Conservation (phyloP, 2,113 vertebrate genomes). For the Scolopax mira region DNA sequence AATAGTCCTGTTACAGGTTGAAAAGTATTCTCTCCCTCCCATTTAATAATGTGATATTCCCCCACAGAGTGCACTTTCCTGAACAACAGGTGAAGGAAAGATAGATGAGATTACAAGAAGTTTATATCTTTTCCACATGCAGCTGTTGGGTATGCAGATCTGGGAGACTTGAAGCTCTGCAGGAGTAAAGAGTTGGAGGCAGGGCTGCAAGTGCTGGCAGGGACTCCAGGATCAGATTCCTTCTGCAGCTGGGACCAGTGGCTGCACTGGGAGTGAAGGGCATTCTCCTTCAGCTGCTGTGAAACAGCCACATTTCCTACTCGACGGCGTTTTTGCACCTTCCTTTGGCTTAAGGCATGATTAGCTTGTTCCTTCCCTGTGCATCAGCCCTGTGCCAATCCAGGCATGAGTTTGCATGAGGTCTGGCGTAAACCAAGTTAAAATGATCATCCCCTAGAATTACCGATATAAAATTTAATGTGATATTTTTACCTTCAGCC, state of each 20-base stretch:
- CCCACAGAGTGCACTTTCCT: not conserved
- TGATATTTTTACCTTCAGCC: constrained; percentile 44
- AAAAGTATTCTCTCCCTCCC: not conserved
- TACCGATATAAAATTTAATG: constrained; percentile 52
- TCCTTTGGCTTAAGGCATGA: not conserved
- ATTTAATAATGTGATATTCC: not conserved
- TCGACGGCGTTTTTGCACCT: not conserved
- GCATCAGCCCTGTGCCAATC: not conserved
- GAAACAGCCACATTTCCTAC: not conserved
- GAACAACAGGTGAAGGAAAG: not conserved
- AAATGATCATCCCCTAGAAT: constrained; percentile 28
- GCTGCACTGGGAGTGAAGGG: not conserved
- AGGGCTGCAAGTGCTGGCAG: not conserved
- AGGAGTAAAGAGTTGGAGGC: not conserved
- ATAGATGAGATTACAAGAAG: not conserved
- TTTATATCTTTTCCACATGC: not conserved
- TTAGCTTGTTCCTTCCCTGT: not conserved
- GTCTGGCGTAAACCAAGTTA: not conserved
- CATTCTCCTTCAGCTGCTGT: not conserved
- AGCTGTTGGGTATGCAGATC: not conserved
- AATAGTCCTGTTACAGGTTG: not conserved
- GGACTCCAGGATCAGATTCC: not conserved
- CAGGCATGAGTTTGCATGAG: not conserved
- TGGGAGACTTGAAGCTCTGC: not conserved
- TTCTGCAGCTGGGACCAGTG: not conserved